Evolutionary conservation across 2,888 invertebrate species (phyloP), one percentile per base, ranked within the genome.

Genomic region (Dinocampus coccinellae): DNA sequence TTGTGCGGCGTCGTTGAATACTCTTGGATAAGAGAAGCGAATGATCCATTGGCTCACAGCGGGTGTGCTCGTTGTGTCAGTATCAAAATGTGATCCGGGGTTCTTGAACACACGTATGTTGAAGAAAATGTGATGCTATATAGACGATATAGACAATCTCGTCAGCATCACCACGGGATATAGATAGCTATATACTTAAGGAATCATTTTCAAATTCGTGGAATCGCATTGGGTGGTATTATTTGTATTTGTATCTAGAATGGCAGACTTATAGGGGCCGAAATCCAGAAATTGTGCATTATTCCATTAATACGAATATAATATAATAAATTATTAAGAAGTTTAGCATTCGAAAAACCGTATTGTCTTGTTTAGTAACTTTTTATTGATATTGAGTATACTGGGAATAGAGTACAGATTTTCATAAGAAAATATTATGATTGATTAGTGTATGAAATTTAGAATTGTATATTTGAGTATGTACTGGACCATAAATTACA

Each of bases 201-300:
- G 62, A 70, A 70, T 69, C 61, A 70, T 77, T 75, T 75, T 74
- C 74, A 52, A 75, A 74, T 77, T 75, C 77, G 73, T 61, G 75
- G 77, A 77, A 75, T 75, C 74, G 70, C 73, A 72, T 73, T 70
- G 74, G 70, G 71, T 73, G 71, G 68, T 63, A 66, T 65, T 68
- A n/a, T 16, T 47, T n/a, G n/a, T n/a, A n/a, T n/a, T n/a, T n/a
- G n/a, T n/a, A n/a, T n/a, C n/a, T n/a, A n/a, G n/a, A n/a, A n/a
- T n/a, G n/a, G n/a, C n/a, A n/a, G n/a, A n/a, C n/a, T n/a, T n/a
- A n/a, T n/a, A n/a, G n/a, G n/a, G n/a, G n/a, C n/a, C n/a, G n/a
- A n/a, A n/a, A n/a, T n/a, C n/a, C n/a, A n/a, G n/a, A n/a, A n/a
- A n/a, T n/a, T n/a, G n/a, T n/a, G n/a, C n/a, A n/a, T n/a, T n/a